Percentiles rank a stretch among this genome's conserved stretches.
phyloP scores from a whole-genome alignment of 2,113 vertebrate species.

The Halcyon senegalensis region DNA sequence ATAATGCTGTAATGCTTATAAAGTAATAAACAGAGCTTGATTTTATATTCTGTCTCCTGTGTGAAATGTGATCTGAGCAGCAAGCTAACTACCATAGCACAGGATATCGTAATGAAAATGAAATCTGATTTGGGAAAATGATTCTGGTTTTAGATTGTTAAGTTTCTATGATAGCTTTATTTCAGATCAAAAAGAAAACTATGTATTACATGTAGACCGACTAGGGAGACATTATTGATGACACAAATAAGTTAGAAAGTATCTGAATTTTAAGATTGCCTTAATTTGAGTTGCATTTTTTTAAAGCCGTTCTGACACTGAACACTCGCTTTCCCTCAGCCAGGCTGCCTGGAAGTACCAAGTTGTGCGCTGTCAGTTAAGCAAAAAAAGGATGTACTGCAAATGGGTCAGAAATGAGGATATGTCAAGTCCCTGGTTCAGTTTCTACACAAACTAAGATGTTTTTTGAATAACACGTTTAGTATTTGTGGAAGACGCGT shows the following conservation, averaged over 20 bases:
- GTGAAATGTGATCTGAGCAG: not conserved
- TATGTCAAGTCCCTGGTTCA: not conserved
- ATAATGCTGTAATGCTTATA: not conserved
- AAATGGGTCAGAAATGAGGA: not conserved
- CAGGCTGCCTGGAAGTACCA: not conserved
- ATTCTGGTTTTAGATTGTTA: not conserved
- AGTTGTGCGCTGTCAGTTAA: not conserved
- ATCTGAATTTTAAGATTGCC: not conserved
- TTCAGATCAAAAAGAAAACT: not conserved
- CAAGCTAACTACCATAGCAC: not conserved
- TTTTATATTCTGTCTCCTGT: not conserved
- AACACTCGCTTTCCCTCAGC: not conserved
- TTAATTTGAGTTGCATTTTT: not conserved
- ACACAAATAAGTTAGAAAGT: not conserved
- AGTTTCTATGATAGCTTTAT: not conserved
- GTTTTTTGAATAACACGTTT: not conserved
- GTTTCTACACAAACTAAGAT: not conserved
- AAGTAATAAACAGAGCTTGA: not conserved
- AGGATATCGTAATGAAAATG: not conserved
- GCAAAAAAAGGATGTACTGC: not conserved
- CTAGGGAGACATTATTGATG: not conserved
- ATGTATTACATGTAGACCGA: accelerated
- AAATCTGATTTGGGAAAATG: not conserved
- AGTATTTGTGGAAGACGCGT: not conserved
- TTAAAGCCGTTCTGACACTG: not conserved